Conservation (phyloP, 2,113 vertebrate species). For the Mixornis gularis region DNA sequence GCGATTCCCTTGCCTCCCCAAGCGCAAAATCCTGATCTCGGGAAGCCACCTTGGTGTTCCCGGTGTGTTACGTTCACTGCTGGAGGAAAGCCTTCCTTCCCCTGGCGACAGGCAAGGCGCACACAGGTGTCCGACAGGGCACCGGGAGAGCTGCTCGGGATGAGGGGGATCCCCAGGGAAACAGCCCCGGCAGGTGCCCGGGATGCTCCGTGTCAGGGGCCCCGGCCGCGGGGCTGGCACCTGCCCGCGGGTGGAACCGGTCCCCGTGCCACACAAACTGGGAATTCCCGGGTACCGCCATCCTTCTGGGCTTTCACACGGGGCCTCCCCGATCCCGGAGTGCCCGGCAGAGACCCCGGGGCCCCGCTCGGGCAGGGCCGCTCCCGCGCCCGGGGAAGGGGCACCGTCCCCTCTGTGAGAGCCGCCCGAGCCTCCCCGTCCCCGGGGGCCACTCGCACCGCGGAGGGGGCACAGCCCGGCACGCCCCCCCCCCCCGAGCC, state of each 20-base stretch:
- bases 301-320: fast-evolving
- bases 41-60: background rate
- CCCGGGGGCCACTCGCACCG: background rate
- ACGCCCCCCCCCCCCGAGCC: background rate
- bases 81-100: background rate
- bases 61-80: fast-evolving
- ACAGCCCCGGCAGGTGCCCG: background rate
- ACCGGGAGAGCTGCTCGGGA: fast-evolving
- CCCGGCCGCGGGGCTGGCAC: background rate
- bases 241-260: background rate
- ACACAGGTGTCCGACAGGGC: background rate
- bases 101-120: background rate
- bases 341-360: background rate
- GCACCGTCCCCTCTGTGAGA: fast-evolving
- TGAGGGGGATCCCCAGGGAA: background rate
- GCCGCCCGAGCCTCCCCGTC: background rate
- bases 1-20: background rate
- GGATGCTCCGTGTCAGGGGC: background rate
- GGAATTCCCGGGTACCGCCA: background rate
- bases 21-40: background rate
- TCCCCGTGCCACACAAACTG: fast-evolving
- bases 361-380: background rate
- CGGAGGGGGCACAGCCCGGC: background rate
- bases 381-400: background rate
- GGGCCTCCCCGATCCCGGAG: background rate